Percentiles rank a stretch among this genome's conserved stretches.
phyloP scores from a whole-genome alignment of 2,113 vertebrate species.

The Mola mola region DNA sequence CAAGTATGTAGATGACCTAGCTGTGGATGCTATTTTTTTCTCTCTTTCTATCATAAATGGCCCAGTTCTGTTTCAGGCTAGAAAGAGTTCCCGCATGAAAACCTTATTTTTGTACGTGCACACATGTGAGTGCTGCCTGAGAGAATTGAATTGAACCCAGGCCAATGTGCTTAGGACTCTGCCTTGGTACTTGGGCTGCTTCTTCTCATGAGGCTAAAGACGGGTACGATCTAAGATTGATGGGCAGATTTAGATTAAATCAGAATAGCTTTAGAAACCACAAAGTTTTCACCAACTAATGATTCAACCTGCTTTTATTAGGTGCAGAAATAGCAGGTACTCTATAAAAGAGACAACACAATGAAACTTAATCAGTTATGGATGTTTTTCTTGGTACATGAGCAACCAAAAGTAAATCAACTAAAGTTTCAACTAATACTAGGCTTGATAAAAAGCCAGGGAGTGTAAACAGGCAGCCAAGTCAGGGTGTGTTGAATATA shows the following conservation, averaged over 20 bases:
- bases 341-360: too few relatives aligned
- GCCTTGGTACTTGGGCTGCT: too few relatives aligned
- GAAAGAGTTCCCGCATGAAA: conserved; percentile 6
- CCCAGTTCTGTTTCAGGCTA: conserved; percentile 49
- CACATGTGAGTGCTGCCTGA: conserved; percentile 8
- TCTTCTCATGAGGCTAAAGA: too few relatives aligned
- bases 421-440: neutral
- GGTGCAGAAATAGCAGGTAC: neutral
- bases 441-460: neutral
- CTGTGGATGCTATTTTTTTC: too few relatives aligned
- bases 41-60: conserved; percentile 35
- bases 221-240: too few relatives aligned
- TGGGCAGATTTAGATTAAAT: too few relatives aligned
- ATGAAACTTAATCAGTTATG: neutral
- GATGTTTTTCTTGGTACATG: neutral
- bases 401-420: neutral
- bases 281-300: too few relatives aligned
- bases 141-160: too few relatives aligned
- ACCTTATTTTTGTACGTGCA: neutral
- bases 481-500: too few relatives aligned
- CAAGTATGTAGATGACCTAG: too few relatives aligned
- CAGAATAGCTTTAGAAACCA: too few relatives aligned
- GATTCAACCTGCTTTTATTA: neutral
- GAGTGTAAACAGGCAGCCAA: neutral
- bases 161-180: too few relatives aligned